Evolutionary conservation across 2,113 vertebrate genomes (phyloP).

Genomic region (Perca flavescens): DNA sequence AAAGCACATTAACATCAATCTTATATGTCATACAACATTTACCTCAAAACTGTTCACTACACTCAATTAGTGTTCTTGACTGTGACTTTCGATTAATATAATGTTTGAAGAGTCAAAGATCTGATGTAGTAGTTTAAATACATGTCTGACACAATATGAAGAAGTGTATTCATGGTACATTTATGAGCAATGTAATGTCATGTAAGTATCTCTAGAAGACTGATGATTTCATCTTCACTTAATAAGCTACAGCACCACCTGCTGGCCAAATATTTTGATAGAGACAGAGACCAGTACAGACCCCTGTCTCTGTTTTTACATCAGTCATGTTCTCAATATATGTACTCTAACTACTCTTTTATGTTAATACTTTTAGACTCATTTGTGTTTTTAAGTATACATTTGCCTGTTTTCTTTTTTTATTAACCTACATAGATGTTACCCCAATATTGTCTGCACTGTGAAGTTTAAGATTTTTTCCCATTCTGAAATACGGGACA

Average conservation of each 20-base stretch:
- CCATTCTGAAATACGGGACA: neutral
- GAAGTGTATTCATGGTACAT: neutral
- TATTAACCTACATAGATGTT: neutral
- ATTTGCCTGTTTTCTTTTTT: neutral
- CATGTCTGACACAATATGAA: neutral
- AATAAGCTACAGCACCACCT: slow-evolving; percentile 55
- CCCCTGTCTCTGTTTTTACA: neutral
- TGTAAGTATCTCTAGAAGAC: neutral
- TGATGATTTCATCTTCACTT: slow-evolving; percentile 17
- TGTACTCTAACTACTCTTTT: neutral
- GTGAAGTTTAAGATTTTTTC: neutral
- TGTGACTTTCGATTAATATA: neutral
- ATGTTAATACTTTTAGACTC: neutral
- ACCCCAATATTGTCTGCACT: neutral
- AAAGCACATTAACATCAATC: neutral
- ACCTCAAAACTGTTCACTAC: neutral
- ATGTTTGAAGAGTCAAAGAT: neutral
- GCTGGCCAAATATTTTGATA: slow-evolving; percentile 33
- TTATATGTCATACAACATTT: neutral
- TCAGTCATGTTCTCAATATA: neutral
- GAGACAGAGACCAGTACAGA: no score
- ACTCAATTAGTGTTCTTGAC: neutral
- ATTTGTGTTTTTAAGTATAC: neutral
- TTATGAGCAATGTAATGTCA: neutral
- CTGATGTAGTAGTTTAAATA: neutral